A percentile compares a stretch with the other conserved stretches of the same genome.
Evolutionary conservation across 1,140 invertebrate genomes (phyloP).

Genomic region (Bactericera cockerelli): DNA sequence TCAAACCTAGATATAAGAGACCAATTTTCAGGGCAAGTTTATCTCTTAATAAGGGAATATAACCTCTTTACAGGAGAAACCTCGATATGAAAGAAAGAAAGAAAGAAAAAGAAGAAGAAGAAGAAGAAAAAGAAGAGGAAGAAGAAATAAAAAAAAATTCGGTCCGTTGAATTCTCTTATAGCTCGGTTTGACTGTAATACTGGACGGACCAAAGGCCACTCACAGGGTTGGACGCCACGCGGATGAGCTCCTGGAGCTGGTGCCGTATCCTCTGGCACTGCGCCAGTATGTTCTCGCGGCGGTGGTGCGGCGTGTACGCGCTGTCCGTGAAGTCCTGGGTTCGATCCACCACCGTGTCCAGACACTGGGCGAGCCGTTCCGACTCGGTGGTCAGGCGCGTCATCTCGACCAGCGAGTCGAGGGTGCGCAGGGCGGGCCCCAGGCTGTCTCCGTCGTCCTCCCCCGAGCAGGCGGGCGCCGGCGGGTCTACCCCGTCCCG

Average conservation of each 20-base stretch:
- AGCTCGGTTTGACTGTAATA: no score
- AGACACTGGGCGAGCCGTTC: slow-evolving; percentile 66
- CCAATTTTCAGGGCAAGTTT: no score
- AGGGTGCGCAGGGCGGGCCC: slow-evolving; percentile 64
- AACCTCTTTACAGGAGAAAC: no score
- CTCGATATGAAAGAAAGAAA: no score
- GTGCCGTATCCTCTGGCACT: slow-evolving; percentile 72
- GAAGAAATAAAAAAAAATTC: no score
- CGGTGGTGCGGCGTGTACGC: slow-evolving; percentile 96
- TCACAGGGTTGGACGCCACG: slow-evolving; percentile 67
- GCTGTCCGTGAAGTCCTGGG: slow-evolving; percentile 98
- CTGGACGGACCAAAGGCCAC: no score
- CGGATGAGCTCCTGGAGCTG: slow-evolving; percentile 75
- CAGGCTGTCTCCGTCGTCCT: slow-evolving; percentile 45
- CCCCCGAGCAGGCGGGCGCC: slow-evolving; percentile 29
- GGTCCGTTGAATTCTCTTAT: no score
- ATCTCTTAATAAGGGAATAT: no score
- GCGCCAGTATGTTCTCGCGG: slow-evolving; percentile 79
- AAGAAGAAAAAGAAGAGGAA: no score
- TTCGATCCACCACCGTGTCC: slow-evolving; percentile 83
- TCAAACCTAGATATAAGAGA: no score
- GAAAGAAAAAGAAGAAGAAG: no score
- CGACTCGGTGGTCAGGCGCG: slow-evolving; percentile 37
- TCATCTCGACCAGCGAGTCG: slow-evolving; percentile 69
- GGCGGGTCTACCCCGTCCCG: slow-evolving; percentile 70